phyloP scores from a whole-genome alignment of 2,797 vertebrate species.

The Sebastiscus tertius region DNA sequence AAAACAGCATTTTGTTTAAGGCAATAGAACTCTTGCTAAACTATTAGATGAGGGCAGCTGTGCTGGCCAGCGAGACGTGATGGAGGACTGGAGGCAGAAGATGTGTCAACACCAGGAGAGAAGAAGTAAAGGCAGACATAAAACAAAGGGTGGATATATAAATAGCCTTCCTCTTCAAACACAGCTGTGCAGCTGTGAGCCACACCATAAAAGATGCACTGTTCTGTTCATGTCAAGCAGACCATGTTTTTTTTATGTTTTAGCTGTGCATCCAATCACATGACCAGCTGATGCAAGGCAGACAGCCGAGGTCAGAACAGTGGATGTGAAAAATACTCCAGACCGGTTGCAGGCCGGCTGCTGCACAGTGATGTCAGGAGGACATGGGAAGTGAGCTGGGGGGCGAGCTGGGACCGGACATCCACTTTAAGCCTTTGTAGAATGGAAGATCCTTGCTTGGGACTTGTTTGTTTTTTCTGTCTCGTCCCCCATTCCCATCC shows the following conservation, averaged over 20 bases:
- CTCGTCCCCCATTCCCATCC: conserved; percentile 59
- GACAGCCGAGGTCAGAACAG: conserved; percentile 25
- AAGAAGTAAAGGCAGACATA: conserved; percentile 34
- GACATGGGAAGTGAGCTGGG: conserved; percentile 78
- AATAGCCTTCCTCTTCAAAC: conserved; percentile 53
- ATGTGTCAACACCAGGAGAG: conserved; percentile 26
- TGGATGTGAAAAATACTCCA: conserved; percentile 22
- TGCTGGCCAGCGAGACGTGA: conserved; percentile 12
- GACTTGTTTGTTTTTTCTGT: conserved; percentile 72
- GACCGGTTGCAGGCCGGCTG: conserved; percentile 26
- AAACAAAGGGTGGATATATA: conserved; percentile 48
- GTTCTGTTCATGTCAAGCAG: conserved; percentile 33
- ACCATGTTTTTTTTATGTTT: conserved; percentile 14
- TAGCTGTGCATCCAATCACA: conserved; percentile 25
- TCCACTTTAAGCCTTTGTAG: conserved; percentile 76
- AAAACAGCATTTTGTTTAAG: conserved; percentile 14
- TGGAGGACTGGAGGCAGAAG: conserved; percentile 16
- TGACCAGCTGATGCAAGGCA: conserved; percentile 18
- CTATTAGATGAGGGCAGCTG: conserved; percentile 1
- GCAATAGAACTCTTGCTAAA: neutral
- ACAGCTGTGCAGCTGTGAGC: conserved; percentile 57
- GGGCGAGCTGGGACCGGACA: conserved; percentile 73
- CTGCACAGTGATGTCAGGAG: conserved; percentile 71
- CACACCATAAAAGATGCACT: conserved; percentile 32
- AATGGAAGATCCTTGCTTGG: conserved; percentile 52